Percentiles rank a stretch among this genome's conserved stretches.
Conservation (phyloP, 1,140 invertebrate species). For the Temnothorax longispinosus region DNA sequence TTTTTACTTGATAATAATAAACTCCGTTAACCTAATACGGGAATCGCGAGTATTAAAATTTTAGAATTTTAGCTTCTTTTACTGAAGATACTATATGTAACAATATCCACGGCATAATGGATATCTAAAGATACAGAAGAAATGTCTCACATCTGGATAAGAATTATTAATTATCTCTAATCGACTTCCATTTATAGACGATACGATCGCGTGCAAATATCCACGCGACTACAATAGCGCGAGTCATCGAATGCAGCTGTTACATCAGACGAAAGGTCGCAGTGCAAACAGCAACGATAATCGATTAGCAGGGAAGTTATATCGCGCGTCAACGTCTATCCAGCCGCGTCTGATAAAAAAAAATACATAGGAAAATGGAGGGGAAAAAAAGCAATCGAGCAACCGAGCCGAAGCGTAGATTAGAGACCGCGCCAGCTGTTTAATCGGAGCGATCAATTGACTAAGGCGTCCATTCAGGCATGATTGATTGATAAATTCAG, state of each 20-base stretch:
- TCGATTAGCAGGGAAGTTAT: constrained; percentile 30
- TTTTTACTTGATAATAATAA: neutral
- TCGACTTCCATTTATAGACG: constrained; percentile 8
- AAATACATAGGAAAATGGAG: neutral
- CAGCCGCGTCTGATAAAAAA: neutral
- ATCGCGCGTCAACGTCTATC: neutral
- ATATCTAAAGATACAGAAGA: neutral
- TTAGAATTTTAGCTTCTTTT: neutral
- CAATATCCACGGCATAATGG: neutral
- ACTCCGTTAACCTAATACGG: too few species aligned
- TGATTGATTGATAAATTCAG: constrained; percentile 49
- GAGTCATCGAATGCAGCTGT: constrained; percentile 31
- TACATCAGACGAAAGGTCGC: constrained; percentile 28
- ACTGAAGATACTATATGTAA: neutral
- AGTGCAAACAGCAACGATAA: constrained; percentile 25
- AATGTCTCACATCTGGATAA: neutral
- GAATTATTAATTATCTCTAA: constrained; percentile 35
- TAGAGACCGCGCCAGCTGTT: constrained; percentile 7
- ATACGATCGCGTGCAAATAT: constrained; percentile 35
- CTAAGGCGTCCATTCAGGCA: constrained; percentile 14
- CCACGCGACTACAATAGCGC: neutral
- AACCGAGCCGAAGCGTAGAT: constrained; percentile 16
- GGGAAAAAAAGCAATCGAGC: neutral
- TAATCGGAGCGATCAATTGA: constrained; percentile 19
- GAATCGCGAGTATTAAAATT: neutral